Base-by-base conservation (phyloP, 2,797 vertebrate genomes). In the Trichosurus vulpecula region DNA sequence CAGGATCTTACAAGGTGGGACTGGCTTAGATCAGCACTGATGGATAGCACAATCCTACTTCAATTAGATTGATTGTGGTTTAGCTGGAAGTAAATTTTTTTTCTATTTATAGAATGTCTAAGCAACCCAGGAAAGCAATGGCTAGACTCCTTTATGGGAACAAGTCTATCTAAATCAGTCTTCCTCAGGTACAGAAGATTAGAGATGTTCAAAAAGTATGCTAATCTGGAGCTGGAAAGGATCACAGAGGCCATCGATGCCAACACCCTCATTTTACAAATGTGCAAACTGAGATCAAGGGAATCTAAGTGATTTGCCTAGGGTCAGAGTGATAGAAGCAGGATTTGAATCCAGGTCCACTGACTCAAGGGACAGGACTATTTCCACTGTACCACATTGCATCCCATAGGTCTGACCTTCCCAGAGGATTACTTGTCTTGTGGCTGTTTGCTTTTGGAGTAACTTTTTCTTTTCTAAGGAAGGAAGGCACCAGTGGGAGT, bases 331-430 rank as follows among this genome's bases (percentile, higher is more conserved):
- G 41, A 47, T 22, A 27, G 22, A 81, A 47, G 2, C 22, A 81
- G 74, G 22, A 81, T 81, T 81, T 10, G 41, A 25, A 81, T 81
- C 58, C 35, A 94, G 93, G 93, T 54, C 27, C 55, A 41, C 74
- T 52, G 89, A 92, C 51, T 96, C 57, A 89, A 94, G 57, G 51
- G 93, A 91, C n/a, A 52, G n/a, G 41, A 29, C n/a, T 35, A 54
- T 41, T 57, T 31, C 56, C 35, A 35, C 29, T 51, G 5, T 4
- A 52, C 58, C 30, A 41, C 27, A 51, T 41, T 54, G 58, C 53
- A n/a, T 93, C 27, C 0, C 55, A 51, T 52, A 56, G 87, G 54
- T 41, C 56, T 35, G 51, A 56, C 92, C 53, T 25, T 92, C 89
- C 58, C 90, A 0, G 3, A 93, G 52, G 41, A 81, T 0, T 47